phyloP scores from a whole-genome alignment of 2,113 vertebrate species.

The Semnopithecus entellus region DNA sequence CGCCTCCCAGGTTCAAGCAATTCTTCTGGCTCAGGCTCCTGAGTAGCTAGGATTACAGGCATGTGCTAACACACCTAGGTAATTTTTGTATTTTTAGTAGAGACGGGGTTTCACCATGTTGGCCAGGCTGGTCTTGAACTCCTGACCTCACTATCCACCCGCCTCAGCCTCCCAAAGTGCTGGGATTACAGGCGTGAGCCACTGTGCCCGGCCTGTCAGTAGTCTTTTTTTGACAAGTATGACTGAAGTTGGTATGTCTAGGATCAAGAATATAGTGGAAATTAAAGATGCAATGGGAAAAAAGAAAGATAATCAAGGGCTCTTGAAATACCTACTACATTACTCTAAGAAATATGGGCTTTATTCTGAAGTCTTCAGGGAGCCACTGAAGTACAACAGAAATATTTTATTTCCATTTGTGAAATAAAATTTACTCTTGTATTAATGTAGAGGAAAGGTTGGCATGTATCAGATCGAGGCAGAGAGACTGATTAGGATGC shows the following conservation, averaged over 20 bases:
- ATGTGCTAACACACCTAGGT: too few relatives aligned
- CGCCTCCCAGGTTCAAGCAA: too few relatives aligned
- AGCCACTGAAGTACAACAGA: background rate
- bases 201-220: background rate
- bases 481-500: background rate
- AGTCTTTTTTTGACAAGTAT: background rate
- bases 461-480: background rate
- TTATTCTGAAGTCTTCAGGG: background rate
- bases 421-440: background rate
- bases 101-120: too few relatives aligned
- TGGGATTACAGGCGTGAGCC: too few relatives aligned
- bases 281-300: background rate
- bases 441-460: background rate
- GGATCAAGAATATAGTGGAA: background rate
- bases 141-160: too few relatives aligned
- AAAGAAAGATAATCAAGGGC: background rate
- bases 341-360: background rate
- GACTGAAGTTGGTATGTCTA: background rate
- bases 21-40: too few relatives aligned
- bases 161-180: too few relatives aligned
- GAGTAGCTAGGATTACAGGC: too few relatives aligned
- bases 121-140: too few relatives aligned
- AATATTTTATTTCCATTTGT: background rate
- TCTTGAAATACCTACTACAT: background rate
- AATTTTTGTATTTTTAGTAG: too few relatives aligned